Conservation (phyloP, 1,140 invertebrate genomes). For the Listronotus oregonensis region DNA sequence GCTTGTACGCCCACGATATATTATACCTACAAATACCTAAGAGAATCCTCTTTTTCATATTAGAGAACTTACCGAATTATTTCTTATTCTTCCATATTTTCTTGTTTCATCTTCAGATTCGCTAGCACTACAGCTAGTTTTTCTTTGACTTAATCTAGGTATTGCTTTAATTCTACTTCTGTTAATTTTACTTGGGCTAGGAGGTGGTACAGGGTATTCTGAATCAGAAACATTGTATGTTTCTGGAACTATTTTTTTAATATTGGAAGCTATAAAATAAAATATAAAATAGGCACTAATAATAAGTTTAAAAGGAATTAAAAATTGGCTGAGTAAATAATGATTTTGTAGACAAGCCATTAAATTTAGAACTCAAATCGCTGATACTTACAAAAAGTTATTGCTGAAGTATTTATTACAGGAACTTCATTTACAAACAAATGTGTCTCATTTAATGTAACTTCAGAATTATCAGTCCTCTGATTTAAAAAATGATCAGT, state of each 20-base stretch:
- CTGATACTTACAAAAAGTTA: background rate
- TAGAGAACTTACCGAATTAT: slow-evolving; percentile 49
- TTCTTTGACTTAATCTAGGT: slow-evolving; percentile 45
- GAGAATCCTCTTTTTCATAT: too few species aligned
- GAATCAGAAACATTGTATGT: slow-evolving; percentile 35
- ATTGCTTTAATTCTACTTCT: slow-evolving; percentile 50
- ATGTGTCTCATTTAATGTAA: slow-evolving; percentile 4
- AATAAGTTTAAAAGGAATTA: too few species aligned
- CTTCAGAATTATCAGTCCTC: background rate
- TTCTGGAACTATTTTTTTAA: slow-evolving; percentile 8
- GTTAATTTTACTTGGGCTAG: slow-evolving; percentile 52
- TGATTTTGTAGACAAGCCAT: too few species aligned
- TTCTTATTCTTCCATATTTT: slow-evolving; percentile 46
- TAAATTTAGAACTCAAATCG: too few species aligned
- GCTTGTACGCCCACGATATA: too few species aligned
- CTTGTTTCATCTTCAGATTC: slow-evolving; percentile 54
- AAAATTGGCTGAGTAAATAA: too few species aligned
- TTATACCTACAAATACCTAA: too few species aligned
- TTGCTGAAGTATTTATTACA: background rate
- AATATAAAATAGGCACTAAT: background rate
- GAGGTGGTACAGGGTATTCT: slow-evolving; percentile 47
- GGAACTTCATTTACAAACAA: slow-evolving; percentile 6
- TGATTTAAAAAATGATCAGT: background rate
- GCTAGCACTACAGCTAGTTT: slow-evolving; percentile 51
- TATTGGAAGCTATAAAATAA: slow-evolving; percentile 11